phyloP scores from a whole-genome alignment of 2,888 invertebrate species.

The Craniophora ligustri region DNA sequence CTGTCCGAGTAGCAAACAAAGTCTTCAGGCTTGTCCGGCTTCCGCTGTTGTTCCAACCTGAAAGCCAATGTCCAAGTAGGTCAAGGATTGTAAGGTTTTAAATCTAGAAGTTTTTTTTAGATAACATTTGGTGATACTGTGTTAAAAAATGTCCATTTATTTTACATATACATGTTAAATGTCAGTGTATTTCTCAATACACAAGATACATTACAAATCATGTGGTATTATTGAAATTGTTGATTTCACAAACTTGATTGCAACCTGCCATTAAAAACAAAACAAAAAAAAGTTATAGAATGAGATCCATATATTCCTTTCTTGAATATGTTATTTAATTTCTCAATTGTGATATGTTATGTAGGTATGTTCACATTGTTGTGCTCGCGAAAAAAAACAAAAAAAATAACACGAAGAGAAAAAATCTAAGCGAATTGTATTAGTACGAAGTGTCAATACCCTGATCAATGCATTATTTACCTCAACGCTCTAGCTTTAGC shows the following conservation, averaged over 20 bases:
- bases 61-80: constrained; percentile 27
- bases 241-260: constrained; percentile 13
- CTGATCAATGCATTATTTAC: constrained; percentile 61
- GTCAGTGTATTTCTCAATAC: neutral
- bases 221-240: neutral
- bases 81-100: constrained; percentile 4
- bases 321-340: neutral
- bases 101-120: neutral
- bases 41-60: constrained; percentile 92
- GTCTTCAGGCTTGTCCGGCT: constrained; percentile 96
- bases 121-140: neutral
- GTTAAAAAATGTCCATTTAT: neutral
- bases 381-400: constrained; percentile 5
- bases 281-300: constrained; percentile 14
- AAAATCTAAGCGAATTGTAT: constrained; percentile 15
- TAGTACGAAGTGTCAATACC: constrained; percentile 29
- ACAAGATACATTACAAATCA: neutral
- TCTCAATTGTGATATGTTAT: neutral
- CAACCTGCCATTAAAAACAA: constrained; percentile 15
- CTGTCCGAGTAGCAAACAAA: constrained; percentile 96
- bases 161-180: neutral
- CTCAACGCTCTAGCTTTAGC: constrained; percentile 90
- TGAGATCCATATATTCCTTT: constrained; percentile 5
- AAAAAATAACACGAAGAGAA: constrained; percentile 22
- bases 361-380: constrained; percentile 7